Base-by-base conservation (phyloP, 2,888 invertebrate species). In the Eupithecia inturbata region DNA sequence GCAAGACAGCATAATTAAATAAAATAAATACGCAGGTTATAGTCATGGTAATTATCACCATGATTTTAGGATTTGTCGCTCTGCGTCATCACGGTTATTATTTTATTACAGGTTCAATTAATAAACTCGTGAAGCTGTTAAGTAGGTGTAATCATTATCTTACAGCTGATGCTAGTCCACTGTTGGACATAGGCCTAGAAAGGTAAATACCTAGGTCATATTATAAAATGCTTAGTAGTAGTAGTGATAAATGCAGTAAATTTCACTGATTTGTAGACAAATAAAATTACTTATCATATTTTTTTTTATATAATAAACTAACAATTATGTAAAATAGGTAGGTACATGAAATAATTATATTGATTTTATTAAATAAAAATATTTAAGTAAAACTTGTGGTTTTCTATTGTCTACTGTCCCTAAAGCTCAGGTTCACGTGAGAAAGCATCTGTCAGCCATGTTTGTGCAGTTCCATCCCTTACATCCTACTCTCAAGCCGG, bases 241-340 rank as follows among this genome's bases (percentile, higher is more conserved):
- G 70, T 75, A 75, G 62, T 31, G 28, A 31, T 62, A 10, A 6
- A 31, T 31, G 31, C 62, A 19, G 62, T 31, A 62, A 77, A 77
- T 79, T 75, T 78, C 78, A 75, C 26, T 73, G 74, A 77, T 75
- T 75, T 74, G 63, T 77, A 77, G 67, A 74, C 76, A 77, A 77
- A 74, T 66, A 74, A 68, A 62, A 62, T 19, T 62, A 31, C 9
- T 19, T 12, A 45, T 53, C 22, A 26, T 26, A 26, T 14, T 57
- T 3, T 12, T 22, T 57, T 26, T 57, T 3, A 22, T 3, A 19
- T 36, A 36, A 49, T n/a, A 22, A 22, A 53, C 53, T 57, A 57
- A 57, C 57, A 57, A 53, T 9, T 22, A 53, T 57, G 12, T 26
- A 57, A 57, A 57, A 26, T 57, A 57, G 57, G 57, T 57, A 57